Evolutionary conservation across 2,113 vertebrate genomes (phyloP), one percentile per base, ranked within the genome.

Genomic region (Sebastes schlegelii): DNA sequence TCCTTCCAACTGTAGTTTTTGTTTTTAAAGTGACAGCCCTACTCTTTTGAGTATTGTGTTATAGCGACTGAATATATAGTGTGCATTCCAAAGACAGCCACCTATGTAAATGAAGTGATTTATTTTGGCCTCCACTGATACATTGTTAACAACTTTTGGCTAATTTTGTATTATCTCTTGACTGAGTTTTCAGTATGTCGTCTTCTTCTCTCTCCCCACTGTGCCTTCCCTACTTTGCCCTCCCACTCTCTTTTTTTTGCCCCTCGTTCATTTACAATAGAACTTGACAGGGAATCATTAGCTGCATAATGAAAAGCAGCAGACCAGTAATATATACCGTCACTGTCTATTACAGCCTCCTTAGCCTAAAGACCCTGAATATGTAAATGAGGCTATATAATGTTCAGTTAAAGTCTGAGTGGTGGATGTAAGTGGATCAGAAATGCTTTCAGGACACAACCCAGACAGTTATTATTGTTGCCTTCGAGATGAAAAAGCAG

Each of bases 251-350:
- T 60, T 73, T 64, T 75, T 84, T 71, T 55, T 68, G 58, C 62
- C 79, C 76, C 78, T 81, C 6, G 63, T 87, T 91, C 88, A 83
- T 90, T 88, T 89, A 90, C 80, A 92, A 90, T 88, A 83, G 86
- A 86, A 86, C 70, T 84, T 94, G 93, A 94, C 92, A 94, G 92
- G 82, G 87, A 91, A 93, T 92, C 93, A 92, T 94, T 93, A 92
- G 84, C 83, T 55, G 80, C 82, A 87, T 93, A 93, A 93, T 92
- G 91, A 91, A 93, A 92, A 91, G 89, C 85, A 92, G 87, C 91
- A 91, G 89, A 92, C 69, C 87, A 86, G 86, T 89, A 90, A 90
- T 91, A 87, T 74, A 86, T 82, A 88, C 83, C 85, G 80, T 92
- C 89, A 89, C 84, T 88, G 89, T 88, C 91, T 91, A 90, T 94